These are phyloP conservation scores for Hippocampus abdominalis DNA, from an alignment of 2,113 vertebrate genomes.

Conservation along the genomic window DNA sequence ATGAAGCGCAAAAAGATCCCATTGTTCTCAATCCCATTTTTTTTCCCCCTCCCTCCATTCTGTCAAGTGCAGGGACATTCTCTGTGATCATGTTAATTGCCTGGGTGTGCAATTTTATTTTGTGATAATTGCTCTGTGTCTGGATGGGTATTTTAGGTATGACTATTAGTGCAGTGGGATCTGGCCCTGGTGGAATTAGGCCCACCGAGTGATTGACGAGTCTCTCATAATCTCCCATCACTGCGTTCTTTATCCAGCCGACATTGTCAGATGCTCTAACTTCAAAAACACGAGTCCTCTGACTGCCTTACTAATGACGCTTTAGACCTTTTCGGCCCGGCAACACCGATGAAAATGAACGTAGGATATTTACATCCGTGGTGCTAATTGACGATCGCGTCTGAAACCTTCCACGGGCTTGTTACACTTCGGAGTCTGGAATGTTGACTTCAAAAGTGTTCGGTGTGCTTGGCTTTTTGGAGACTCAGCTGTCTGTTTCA, in stretches of 20 bases:
- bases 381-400: slow-evolving; percentile 59
- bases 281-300: slow-evolving; percentile 21
- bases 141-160: slow-evolving; percentile 29
- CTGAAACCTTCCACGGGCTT: slow-evolving; percentile 42
- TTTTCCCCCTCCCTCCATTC: background rate
- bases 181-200: slow-evolving; percentile 16
- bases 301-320: slow-evolving; percentile 35
- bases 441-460: slow-evolving; percentile 60
- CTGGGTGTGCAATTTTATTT: slow-evolving; percentile 8
- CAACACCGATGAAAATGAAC: slow-evolving; percentile 52
- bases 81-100: background rate
- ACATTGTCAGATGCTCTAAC: slow-evolving; percentile 1
- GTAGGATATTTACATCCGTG: slow-evolving; percentile 55
- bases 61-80: slow-evolving; percentile 3
- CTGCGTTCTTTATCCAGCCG: slow-evolving; percentile 12
- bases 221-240: slow-evolving; percentile 5
- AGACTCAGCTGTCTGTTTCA: slow-evolving; percentile 55
- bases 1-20: background rate
- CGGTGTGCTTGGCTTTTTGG: slow-evolving; percentile 62
- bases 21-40: background rate
- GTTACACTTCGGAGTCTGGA: slow-evolving; percentile 62
- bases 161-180: slow-evolving; percentile 25
- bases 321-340: slow-evolving; percentile 29
- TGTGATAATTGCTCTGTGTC: slow-evolving; percentile 13
- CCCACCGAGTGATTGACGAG: slow-evolving; percentile 35